Evolutionary conservation across 1,140 invertebrate genomes (phyloP).

Genomic region (Agrypnia vestita): DNA sequence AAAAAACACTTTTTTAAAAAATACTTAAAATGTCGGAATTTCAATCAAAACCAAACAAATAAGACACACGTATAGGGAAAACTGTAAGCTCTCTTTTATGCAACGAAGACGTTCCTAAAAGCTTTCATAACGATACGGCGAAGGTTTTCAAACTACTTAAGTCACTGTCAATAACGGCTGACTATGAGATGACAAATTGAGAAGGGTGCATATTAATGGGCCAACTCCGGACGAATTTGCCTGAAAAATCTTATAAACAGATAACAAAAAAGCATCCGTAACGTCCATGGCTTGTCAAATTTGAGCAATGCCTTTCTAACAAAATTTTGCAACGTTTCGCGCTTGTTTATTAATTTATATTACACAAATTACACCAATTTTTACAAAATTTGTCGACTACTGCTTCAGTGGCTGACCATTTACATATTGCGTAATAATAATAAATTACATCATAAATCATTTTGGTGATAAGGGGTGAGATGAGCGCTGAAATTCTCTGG

Average conservation of each 20-base stretch:
- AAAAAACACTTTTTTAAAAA: not conserved
- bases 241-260: conserved; percentile 27
- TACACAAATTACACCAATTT: too few species aligned
- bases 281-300: conserved; percentile 8
- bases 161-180: conserved; percentile 35
- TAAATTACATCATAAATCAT: too few species aligned
- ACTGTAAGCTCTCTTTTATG: conserved; percentile 1
- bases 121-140: conserved; percentile 34
- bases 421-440: too few species aligned
- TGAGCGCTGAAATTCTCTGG: too few species aligned
- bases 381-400: too few species aligned
- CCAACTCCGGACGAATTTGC: conserved; percentile 21
- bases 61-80: too few species aligned
- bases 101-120: conserved; percentile 17
- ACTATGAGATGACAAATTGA: conserved; percentile 40
- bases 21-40: too few species aligned
- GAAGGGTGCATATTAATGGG: conserved; percentile 40
- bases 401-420: too few species aligned
- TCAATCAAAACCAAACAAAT: too few species aligned
- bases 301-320: conserved; percentile 14
- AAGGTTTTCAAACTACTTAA: conserved; percentile 18
- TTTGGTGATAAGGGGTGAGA: too few species aligned
- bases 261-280: conserved; percentile 17
- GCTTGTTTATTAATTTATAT: not conserved
- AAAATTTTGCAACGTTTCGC: not conserved